Conservation (phyloP, 92 coral and sea anemone genomes). For the Epizoanthus rinbou region DNA sequence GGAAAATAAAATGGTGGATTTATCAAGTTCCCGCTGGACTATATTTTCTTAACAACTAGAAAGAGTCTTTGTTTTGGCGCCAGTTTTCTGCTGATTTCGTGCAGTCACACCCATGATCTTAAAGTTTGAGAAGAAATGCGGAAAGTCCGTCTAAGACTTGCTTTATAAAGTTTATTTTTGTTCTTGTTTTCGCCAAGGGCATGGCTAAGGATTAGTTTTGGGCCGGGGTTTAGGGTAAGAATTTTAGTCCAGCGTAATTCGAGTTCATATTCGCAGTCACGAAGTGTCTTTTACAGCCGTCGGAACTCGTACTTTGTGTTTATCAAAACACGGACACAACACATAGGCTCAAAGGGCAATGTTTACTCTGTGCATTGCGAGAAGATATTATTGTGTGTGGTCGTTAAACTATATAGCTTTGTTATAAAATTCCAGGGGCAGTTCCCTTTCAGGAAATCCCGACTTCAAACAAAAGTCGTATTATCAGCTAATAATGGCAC, state of each 20-base stretch:
- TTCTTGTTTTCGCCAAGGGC: conserved; percentile 25
- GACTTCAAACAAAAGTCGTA: conserved; percentile 35
- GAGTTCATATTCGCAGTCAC: not conserved
- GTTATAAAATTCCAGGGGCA: conserved; percentile 3
- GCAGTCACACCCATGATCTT: conserved; percentile 7
- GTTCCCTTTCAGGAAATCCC: conserved; percentile 31
- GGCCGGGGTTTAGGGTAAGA: not conserved
- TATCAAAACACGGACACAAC: not conserved
- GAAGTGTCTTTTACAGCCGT: not conserved
- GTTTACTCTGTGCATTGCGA: not conserved
- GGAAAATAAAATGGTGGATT: not conserved
- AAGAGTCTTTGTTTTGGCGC: conserved; percentile 11
- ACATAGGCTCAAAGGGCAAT: not conserved
- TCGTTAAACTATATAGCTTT: conserved; percentile 5
- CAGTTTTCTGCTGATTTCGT: conserved; percentile 6
- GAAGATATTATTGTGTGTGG: conserved; percentile 40
- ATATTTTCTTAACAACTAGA: not conserved
- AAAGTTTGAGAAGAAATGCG: not conserved
- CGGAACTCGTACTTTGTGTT: not conserved
- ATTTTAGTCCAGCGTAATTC: conserved; percentile 21
- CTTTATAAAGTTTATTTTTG: conserved; percentile 26
- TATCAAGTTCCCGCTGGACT: not conserved
- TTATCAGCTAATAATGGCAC: conserved; percentile 37
- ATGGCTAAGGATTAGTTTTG: conserved; percentile 5
- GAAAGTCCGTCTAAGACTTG: not conserved